Evolutionary conservation across 2,888 invertebrate species (phyloP).

Genomic region (Epicampocera succincta): DNA sequence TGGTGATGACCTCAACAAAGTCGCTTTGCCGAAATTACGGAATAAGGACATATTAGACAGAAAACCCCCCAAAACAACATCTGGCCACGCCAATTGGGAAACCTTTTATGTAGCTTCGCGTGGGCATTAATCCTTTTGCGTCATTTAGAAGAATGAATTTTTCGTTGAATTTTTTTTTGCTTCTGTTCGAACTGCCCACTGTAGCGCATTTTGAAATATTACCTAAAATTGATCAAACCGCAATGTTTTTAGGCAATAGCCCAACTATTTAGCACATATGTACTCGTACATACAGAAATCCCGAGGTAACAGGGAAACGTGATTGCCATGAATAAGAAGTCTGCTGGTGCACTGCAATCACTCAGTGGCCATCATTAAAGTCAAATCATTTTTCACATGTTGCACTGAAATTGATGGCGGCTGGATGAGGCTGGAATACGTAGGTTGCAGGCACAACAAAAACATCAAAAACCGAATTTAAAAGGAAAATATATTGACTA

Average conservation of each 20-base stretch:
- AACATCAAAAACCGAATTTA: background rate
- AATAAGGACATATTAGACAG: too few relatives aligned
- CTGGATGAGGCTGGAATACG: constrained; percentile 11
- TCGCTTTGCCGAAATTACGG: too few relatives aligned
- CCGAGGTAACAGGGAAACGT: constrained; percentile 43
- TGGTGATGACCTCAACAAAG: too few relatives aligned
- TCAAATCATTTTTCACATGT: constrained; percentile 81
- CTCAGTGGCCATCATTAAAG: constrained; percentile 81
- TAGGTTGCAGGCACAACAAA: background rate
- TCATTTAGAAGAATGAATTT: too few relatives aligned
- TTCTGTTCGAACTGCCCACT: background rate
- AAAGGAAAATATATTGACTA: constrained; percentile 39
- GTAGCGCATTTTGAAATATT: constrained; percentile 16
- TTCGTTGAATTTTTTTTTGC: background rate
- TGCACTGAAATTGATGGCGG: constrained; percentile 45
- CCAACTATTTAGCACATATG: constrained; percentile 10
- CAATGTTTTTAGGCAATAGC: constrained; percentile 55
- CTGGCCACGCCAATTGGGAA: too few relatives aligned
- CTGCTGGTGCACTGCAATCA: constrained; percentile 67
- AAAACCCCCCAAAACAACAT: too few relatives aligned
- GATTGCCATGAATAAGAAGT: constrained; percentile 36
- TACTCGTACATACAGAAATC: background rate
- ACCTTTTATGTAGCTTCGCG: too few relatives aligned
- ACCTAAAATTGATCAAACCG: constrained; percentile 24
- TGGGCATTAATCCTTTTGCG: too few relatives aligned